A percentile compares a stretch with the other conserved stretches of the same genome.
These are phyloP conservation scores for Drosophila teissieri DNA, from an alignment of 1,140 invertebrate genomes.

Conservation along the genomic window DNA sequence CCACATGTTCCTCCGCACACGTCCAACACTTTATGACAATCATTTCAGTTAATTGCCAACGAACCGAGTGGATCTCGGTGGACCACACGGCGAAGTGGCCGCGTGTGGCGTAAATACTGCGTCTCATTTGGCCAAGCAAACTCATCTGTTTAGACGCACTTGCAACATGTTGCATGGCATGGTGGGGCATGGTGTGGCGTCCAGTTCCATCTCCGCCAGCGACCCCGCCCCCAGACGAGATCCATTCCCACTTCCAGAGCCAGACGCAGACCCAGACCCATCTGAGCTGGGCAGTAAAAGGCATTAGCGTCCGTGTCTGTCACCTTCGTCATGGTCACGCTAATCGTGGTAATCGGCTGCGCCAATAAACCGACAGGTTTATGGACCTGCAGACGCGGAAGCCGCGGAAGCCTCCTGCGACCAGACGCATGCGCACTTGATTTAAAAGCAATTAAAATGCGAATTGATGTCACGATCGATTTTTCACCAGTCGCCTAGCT, in stretches of 20 bases:
- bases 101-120: constrained; percentile 77
- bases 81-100: constrained; percentile 56
- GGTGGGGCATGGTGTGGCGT: too few species aligned
- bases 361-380: constrained; percentile 82
- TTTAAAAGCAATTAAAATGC: constrained; percentile 81
- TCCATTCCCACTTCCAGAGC: constrained; percentile 13
- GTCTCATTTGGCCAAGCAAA: constrained; percentile 55
- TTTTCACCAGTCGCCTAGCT: constrained; percentile 6
- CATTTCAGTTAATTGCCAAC: constrained; percentile 80
- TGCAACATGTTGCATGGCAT: constrained; percentile 47
- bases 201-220: background rate
- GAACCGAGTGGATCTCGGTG: constrained; percentile 30
- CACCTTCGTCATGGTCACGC: constrained; percentile 83
- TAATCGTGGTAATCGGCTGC: constrained; percentile 78
- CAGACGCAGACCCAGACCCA: too few species aligned
- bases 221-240: background rate
- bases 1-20: constrained; percentile 43
- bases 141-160: constrained; percentile 55
- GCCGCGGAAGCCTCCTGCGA: constrained; percentile 3
- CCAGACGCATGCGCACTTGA: constrained; percentile 52
- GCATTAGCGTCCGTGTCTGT: constrained; percentile 81
- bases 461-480: constrained; percentile 78
- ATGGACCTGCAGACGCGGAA: constrained; percentile 65
- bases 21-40: constrained; percentile 78
- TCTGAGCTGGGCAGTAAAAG: constrained; percentile 66